These are phyloP conservation scores for Vimba vimba DNA, from an alignment of 2,113 vertebrate genomes.

Conservation along the genomic window DNA sequence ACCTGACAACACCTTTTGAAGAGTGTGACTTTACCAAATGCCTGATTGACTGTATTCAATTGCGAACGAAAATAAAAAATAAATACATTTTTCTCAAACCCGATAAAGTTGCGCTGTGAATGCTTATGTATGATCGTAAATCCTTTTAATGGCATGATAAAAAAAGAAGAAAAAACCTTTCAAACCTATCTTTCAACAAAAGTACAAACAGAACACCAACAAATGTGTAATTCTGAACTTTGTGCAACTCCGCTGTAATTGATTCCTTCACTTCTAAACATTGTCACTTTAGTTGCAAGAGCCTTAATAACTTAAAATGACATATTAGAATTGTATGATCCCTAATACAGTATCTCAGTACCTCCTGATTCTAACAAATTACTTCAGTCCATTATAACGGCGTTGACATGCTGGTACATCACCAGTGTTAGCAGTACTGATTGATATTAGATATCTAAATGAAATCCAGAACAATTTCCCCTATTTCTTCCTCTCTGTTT, in stretches of 20 bases:
- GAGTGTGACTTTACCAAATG: background rate
- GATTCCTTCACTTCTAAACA: conserved; percentile 53
- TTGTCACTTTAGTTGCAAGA: background rate
- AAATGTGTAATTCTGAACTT: background rate
- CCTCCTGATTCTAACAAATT: background rate
- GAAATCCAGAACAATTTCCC: background rate
- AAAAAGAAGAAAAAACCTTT: conserved; percentile 25
- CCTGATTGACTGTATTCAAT: conserved; percentile 17
- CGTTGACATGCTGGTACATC: background rate
- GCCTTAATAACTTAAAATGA: background rate
- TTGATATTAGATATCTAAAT: background rate
- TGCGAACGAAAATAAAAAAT: conserved; percentile 32
- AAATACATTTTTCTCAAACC: background rate
- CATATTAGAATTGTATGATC: background rate
- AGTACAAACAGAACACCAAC: conserved; percentile 1
- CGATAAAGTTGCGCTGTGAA: background rate
- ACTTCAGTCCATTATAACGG: background rate
- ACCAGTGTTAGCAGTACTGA: background rate
- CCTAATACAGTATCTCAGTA: conserved; percentile 5
- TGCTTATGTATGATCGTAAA: background rate
- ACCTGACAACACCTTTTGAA: background rate
- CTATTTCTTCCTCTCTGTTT: conserved; percentile 16
- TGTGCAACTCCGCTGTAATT: conserved; percentile 66
- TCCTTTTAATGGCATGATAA: conserved; percentile 45
- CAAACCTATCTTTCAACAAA: conserved; percentile 20